Base-by-base conservation (phyloP, 1,140 invertebrate genomes). In the Scaptomyza hsui region DNA sequence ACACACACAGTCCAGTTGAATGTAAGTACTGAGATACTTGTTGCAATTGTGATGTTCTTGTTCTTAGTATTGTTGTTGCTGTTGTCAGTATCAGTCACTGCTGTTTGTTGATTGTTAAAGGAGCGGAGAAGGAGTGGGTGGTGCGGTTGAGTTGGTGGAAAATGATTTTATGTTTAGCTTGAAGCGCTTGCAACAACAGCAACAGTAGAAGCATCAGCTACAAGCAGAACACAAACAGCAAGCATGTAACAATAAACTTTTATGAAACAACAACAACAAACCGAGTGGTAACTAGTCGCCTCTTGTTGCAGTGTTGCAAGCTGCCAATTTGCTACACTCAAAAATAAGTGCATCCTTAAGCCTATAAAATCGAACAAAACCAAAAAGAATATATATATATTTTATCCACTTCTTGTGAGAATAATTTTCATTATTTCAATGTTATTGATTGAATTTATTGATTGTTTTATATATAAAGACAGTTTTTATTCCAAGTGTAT, bases 241-340 rank as follows among this genome's bases (percentile, higher is more conserved):
- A 76, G 49, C 63, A 76, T 63, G 56, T 45, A 70, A 75, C 82
- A 86, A 85, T 85, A 77, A 86, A 88, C 65, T 88, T 86, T 85
- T 81, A 86, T 85, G 73, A 80, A 77, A 74, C 61, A 86, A 85
- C 81, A 86, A 85, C 81, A 86, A 85, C 81, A 57, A 68, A 64
- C 48, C 72, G 61, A 51, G 73, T 68, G 42, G 47, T 52, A 67
- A 67, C 61, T 56, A 45, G 29, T 56, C 18, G 37, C 37, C 24
- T 49, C 24, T 49, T 29, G 45, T 10, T 39, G 45, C 29, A 29
- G 1, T 64, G 52, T 65, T 44, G 62, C 37, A 16, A 19, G 41
- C 19, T 44, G 3, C 41, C 16, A 55, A n/a, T 51, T 51, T 49
- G 24, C 16, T 19, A 41, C 2, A 37, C 32, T n/a, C 4, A n/a